Evolutionary conservation across 2,797 vertebrate species (phyloP).

Genomic region (Acrossocheilus fasciatus): DNA sequence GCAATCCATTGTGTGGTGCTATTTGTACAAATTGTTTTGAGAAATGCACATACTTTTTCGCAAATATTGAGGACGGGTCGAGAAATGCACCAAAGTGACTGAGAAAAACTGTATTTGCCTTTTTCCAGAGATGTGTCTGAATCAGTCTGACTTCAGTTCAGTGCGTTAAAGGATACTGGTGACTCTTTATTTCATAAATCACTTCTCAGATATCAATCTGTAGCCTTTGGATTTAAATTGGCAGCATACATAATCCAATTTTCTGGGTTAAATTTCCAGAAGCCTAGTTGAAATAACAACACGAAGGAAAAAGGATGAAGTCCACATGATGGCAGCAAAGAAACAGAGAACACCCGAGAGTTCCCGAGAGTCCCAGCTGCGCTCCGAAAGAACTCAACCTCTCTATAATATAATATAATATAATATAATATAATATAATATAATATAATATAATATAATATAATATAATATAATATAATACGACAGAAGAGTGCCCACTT

Average conservation of each 20-base stretch:
- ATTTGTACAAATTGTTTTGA: too few species aligned
- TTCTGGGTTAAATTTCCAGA: neutral
- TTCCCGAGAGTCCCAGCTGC: too few species aligned
- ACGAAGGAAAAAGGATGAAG: neutral
- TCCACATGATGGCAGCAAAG: constrained; percentile 29
- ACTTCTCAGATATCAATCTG: neutral
- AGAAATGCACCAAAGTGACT: too few species aligned
- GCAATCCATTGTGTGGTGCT: too few species aligned
- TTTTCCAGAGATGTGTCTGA: neutral
- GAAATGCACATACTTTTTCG: too few species aligned
- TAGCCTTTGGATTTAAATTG: neutral
- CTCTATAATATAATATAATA: neutral
- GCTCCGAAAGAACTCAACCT: neutral
- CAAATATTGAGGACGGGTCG: too few species aligned
- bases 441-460: neutral
- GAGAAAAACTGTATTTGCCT: too few species aligned
- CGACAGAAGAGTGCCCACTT: too few species aligned
- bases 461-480: neutral
- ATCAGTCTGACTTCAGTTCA: neutral
- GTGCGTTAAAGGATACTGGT: neutral
- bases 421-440: too few species aligned
- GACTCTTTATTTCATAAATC: neutral
- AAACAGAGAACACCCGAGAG: neutral
- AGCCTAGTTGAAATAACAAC: neutral
- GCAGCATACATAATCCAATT: neutral